Base-by-base conservation (phyloP, 2,113 vertebrate species). In the Dicrurus megarhynchus region DNA sequence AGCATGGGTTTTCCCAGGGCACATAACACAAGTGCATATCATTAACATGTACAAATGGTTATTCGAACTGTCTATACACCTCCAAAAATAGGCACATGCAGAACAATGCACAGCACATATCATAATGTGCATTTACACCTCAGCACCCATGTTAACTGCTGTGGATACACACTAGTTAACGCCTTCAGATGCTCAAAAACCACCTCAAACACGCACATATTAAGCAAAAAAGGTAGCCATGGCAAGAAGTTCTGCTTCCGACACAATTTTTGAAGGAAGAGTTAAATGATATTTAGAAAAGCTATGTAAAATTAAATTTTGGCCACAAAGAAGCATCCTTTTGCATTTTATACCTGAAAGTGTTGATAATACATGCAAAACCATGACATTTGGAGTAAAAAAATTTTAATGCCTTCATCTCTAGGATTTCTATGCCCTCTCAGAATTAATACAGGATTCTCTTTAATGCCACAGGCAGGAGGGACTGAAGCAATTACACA, bases 81-180 rank as follows among this genome's bases (percentile, higher is more conserved):
- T 59, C 39, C 63, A 50, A 35, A 10, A 68, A 41, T 0, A 87
- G 49, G 1, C 1, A 1, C 57, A 26, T 18, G 35, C 49, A 93
- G 76, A 93, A 37, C 32, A 60, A 55, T 0, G 0, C 11, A 30
- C 22, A 18, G 26, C 4, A 8, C 7, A 4, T 16, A 32, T 7
- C 7, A 1, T 5, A 85, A 56, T 1, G 15, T 37, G 52, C 7
- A 3, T 47, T 82, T 55, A 59, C 6, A 28, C 17, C 12, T 7
- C 15, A 21, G n/a, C 41, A 80, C 4, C 0, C 26, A 3, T 13
- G 28, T 27, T 35, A 77, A 41, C 55, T 42, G 59, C 47, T 23
- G 10, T 47, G 59, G 50, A 49, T 19, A 20, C 1, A 4, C 28
- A 12, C 9, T 11, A 37, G 10, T 76, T 39, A 90, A 65, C 0